Evolutionary conservation across 2,797 vertebrate species (phyloP), one percentile per base, ranked within the genome.

Genomic region (Molossus alvarezi): DNA sequence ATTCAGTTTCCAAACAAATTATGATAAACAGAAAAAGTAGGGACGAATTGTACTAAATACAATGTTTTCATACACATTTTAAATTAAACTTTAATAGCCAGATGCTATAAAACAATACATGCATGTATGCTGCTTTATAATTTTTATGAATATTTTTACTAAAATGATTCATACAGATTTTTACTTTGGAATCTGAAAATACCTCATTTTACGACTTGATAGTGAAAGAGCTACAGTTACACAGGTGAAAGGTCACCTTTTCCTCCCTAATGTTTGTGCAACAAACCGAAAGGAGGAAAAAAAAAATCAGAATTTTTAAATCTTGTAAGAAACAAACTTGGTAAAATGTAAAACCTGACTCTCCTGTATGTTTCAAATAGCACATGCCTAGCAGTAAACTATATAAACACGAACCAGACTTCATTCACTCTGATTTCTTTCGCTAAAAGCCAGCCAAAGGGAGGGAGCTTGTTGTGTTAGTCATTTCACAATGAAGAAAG

Each of bases 381-480:
- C 96, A 94, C 90, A 95, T 95, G 96, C 93, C 95, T 95, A 97
- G 97, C 97, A 96, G 97, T 98, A 97, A 98, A 98, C 97, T 97
- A 90, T 94, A 96, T 97, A 96, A 97, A 98, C 98, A 97, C 98
- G 97, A 98, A 98, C 96, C 95, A 91, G 97, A 97, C 98, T 98
- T 97, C 95, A 97, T 97, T 98, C 98, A 97, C 96, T 98, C 98
- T 97, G 97, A 96, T 97, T 98, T 98, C 98, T 97, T 97, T 98
- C 97, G 97, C 97, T 88, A 95, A 96, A 97, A 96, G 80, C 98
- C 98, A 98, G 97, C 98, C 97, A 97, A 96, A 98, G 96, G 94
- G 98, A 98, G 92, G 85, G 64, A 97, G 76, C 98, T 98, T 97
- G 96, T 98, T 94, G 98, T 98, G 98, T 97, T 98, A 97, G 98